phyloP scores from a whole-genome alignment of 2,113 vertebrate genomes.

The Empidonax traillii region DNA sequence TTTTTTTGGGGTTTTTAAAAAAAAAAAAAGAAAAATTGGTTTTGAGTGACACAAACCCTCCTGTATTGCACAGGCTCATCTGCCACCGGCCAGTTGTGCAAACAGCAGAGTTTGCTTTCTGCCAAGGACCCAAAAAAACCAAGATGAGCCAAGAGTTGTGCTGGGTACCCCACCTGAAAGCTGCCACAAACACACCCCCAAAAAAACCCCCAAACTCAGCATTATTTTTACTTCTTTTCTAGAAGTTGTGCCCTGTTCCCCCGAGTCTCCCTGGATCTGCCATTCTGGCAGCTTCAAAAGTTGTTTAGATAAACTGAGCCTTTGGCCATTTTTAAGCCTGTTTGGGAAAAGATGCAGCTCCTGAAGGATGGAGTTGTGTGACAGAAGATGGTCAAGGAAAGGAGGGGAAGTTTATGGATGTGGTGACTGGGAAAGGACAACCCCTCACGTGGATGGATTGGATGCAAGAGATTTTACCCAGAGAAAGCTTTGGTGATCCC shows the following conservation, averaged over 20 bases:
- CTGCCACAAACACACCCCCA: neutral
- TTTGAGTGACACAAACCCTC: neutral
- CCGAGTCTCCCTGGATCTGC: neutral
- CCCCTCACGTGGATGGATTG: rapidly evolving
- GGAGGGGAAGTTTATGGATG: neutral
- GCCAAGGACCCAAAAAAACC: neutral
- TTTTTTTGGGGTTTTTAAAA: too few species aligned
- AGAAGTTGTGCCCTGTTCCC: neutral
- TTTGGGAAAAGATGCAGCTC: neutral
- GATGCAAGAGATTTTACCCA: neutral
- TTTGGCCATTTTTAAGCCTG: neutral
- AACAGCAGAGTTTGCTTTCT: neutral
- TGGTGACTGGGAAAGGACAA: neutral
- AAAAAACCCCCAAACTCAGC: neutral
- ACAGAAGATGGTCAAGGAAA: neutral
- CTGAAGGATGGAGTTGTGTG: neutral
- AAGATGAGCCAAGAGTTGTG: neutral
- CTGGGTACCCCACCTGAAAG: neutral
- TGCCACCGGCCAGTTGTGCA: rapidly evolving
- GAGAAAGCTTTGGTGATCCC: neutral
- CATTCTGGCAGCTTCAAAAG: neutral
- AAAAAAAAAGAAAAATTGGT: neutral
- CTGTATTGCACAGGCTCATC: neutral
- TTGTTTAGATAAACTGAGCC: rapidly evolving
- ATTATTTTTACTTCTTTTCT: neutral